Evolutionary conservation across 2,113 vertebrate genomes (phyloP), one percentile per base, ranked within the genome.

Genomic region (Atlantisia rogersi): DNA sequence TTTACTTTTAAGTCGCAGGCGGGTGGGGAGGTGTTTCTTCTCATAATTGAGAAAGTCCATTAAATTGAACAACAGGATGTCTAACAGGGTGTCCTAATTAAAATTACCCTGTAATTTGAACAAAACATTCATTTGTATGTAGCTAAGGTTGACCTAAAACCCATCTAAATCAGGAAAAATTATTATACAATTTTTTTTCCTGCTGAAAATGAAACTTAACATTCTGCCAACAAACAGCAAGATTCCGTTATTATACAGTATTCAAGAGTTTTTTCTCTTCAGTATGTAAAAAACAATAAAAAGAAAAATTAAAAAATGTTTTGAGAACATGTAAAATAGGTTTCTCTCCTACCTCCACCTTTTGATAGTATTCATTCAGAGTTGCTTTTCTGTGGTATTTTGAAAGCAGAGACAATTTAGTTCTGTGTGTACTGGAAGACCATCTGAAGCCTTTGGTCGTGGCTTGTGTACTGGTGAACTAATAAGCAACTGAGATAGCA

Each of bases 41-140:
- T 92, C 46, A 4, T 96, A 91, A 96, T 95, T 95, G 96, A 96
- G 90, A 96, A 93, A 94, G 91, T 96, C 88, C 95, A 94, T 97
- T 97, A 96, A 95, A 92, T 84, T 92, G 91, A 96, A 94, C 92
- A 95, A 94, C 96, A 91, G 92, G 94, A 95, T 96, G 92, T 94
- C 90, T 93, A 97, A 80, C 88, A 94, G 80, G 90, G 88, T 96
- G 92, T 92, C 96, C 92, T 96, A 97, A 96, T 96, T 96, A 96
- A 96, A 93, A 95, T 96, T 92, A 91, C 84, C 83, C 91, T 95
- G 86, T 94, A 92, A 97, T 97, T 94, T 94, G 92, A 96, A 91
- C 86, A 94, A 95, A 96, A 93, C 85, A 88, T 94, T 91, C 37
- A 85, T 96, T 95, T 91, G 56, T 94, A 70, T 95, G 94, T 96